phyloP scores from a whole-genome alignment of 2,113 vertebrate species.

The Urocolius indicus region DNA sequence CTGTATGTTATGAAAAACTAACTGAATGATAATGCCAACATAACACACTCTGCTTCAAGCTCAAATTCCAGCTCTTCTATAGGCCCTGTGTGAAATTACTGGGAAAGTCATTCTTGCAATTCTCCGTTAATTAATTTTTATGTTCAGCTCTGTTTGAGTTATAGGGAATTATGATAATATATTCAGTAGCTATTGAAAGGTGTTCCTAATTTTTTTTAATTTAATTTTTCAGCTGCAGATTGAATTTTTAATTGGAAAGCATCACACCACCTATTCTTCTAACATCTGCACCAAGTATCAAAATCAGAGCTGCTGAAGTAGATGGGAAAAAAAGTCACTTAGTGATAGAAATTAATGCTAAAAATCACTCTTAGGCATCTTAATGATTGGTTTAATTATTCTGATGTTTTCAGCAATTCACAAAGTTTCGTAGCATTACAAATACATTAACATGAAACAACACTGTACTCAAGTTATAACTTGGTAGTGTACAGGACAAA shows the following conservation, averaged over 20 bases:
- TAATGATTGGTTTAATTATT: not conserved
- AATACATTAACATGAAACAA: not conserved
- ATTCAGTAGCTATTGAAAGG: not conserved
- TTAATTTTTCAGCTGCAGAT: not conserved
- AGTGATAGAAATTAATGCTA: not conserved
- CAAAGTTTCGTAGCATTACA: not conserved
- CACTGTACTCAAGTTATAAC: not conserved
- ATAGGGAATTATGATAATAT: not conserved
- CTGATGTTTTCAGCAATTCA: not conserved
- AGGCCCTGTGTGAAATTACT: not conserved
- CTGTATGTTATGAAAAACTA: not conserved
- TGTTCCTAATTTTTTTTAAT: not conserved
- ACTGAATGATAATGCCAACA: not conserved
- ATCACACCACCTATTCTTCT: not conserved
- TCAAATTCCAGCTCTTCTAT: not conserved
- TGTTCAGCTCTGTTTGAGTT: not conserved
- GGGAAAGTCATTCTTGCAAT: not conserved
- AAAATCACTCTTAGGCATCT: not conserved
- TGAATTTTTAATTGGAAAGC: not conserved
- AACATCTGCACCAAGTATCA: not conserved
- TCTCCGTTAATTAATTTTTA: not conserved
- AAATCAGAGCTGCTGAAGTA: not conserved
- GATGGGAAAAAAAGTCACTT: not conserved
- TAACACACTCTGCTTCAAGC: not conserved
- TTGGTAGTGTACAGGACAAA: not conserved